Evolutionary conservation across 2,113 vertebrate genomes (phyloP).

Genomic region (Saguinus midas): DNA sequence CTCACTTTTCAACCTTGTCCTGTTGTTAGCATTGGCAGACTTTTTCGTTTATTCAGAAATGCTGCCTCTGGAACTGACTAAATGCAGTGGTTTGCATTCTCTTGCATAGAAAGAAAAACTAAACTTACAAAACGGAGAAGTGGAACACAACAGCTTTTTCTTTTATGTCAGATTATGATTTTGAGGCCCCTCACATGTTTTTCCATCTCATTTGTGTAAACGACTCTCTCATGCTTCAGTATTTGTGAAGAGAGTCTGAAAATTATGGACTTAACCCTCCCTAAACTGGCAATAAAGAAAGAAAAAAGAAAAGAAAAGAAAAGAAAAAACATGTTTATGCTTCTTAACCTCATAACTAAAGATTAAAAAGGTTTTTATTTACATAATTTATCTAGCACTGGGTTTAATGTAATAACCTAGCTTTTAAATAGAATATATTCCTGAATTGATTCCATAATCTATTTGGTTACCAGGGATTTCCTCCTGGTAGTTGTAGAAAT

Average conservation of each 20-base stretch:
- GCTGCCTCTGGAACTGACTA: not conserved
- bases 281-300: slow-evolving; percentile 54
- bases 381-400: slow-evolving; percentile 24
- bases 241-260: slow-evolving; percentile 66
- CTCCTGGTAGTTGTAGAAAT: not conserved
- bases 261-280: slow-evolving; percentile 51
- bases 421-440: slow-evolving; percentile 4
- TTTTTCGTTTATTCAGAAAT: slow-evolving; percentile 30
- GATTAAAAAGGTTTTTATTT: slow-evolving; percentile 52
- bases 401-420: slow-evolving; percentile 19
- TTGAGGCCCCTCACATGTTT: slow-evolving; percentile 29
- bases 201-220: slow-evolving; percentile 38
- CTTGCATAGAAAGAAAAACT: slow-evolving; percentile 38
- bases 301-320: not conserved
- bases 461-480: not conserved
- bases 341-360: slow-evolving; percentile 45
- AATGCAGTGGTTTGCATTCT: slow-evolving; percentile 38
- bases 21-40: not conserved
- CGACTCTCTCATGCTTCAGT: slow-evolving; percentile 48
- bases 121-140: not conserved
- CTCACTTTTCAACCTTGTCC: not conserved
- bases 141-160: slow-evolving; percentile 41
- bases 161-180: slow-evolving; percentile 42
- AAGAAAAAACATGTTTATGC: not conserved
- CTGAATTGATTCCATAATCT: not conserved